Base-by-base conservation (phyloP, 2,888 invertebrate species). In the Nowickia ferox region DNA sequence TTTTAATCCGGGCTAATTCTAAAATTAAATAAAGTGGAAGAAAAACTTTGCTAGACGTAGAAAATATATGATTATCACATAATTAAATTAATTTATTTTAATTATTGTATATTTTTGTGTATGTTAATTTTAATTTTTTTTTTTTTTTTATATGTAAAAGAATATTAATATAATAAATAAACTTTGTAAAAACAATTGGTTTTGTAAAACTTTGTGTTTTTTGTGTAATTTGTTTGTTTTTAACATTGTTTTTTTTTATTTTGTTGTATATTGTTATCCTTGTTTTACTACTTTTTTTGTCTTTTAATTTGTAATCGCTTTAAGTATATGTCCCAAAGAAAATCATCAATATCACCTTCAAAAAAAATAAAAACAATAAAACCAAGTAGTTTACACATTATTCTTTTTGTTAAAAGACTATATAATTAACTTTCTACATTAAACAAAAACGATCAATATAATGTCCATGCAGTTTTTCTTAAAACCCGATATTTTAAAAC, bases 151-250 rank as follows among this genome's bases (percentile, higher is more conserved):
- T 30, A 6, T 30, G n/a, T n/a, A n/a, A 30, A 30, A 57, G n/a
- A 30, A 66, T 55, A 30, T 66, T 66, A 46, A n/a, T 61, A 9
- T 59, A 66, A 66, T 76, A 68, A 79, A 79, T 44, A 44, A 78
- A 69, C 11, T 57, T 61, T 68, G 66, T 46, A 51, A 22, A 77
- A 59, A 42, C 5, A 15, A 77, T 40, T 68, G 1, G 17, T 48
- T 77, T 59, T 59, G 40, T 53, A 30, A 69, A 78, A 69, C 13
- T 55, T 40, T 79, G 78, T 55, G 68, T 81, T 30, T 74, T 75
- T 75, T 69, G 13, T 51, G 57, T 59, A 11, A 55, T 46, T 63
- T 59, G 2, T 69, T 63, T 68, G 1, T 17, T 22, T 38, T n/a
- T 59, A 42, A 11, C 38, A 40, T 40, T 42, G 22, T 19, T 48